A percentile compares a stretch with the other conserved stretches of the same genome.
Evolutionary conservation across 2,113 vertebrate genomes (phyloP).

Genomic region (Oryzias melastigma): DNA sequence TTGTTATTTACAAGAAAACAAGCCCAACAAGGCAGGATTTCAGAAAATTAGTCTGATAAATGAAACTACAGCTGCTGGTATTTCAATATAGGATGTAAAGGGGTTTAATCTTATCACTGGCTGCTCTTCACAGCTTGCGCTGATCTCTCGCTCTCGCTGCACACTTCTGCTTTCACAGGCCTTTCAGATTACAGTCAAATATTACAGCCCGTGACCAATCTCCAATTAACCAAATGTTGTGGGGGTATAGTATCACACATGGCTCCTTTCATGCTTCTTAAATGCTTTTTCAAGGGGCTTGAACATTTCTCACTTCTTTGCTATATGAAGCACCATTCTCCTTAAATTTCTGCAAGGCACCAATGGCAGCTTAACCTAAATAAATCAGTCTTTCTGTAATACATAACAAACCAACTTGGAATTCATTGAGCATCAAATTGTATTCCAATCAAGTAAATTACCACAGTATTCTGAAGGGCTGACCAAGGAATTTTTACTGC

Average conservation of each 20-base stretch:
- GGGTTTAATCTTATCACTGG: slow-evolving; percentile 74
- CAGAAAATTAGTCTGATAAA: slow-evolving; percentile 57
- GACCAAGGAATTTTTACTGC: slow-evolving; percentile 57
- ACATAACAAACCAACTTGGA: slow-evolving; percentile 58
- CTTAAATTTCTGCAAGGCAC: slow-evolving; percentile 42
- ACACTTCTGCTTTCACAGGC: slow-evolving; percentile 67
- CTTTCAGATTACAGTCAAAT: slow-evolving; percentile 80
- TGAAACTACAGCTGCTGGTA: slow-evolving; percentile 51
- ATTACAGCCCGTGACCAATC: slow-evolving; percentile 79
- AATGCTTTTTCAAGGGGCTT: slow-evolving; percentile 65
- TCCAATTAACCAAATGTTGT: slow-evolving; percentile 81
- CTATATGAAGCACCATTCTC: slow-evolving; percentile 61
- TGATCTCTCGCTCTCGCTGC: slow-evolving; percentile 61
- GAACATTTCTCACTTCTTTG: slow-evolving; percentile 65
- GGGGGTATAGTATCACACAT: slow-evolving; percentile 71
- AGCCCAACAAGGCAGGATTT: slow-evolving; percentile 44
- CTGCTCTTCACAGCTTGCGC: slow-evolving; percentile 70
- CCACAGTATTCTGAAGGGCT: slow-evolving; percentile 49
- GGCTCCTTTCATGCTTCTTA: slow-evolving; percentile 74
- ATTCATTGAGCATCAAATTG: slow-evolving; percentile 64
- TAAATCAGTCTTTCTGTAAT: slow-evolving; percentile 76
- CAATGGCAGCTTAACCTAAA: slow-evolving; percentile 76
- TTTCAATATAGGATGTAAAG: slow-evolving; percentile 69
- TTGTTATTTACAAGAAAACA: slow-evolving; percentile 59
- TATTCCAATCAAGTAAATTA: slow-evolving; percentile 64